phyloP scores from a whole-genome alignment of 2,797 vertebrate species.

The Nyctalus aviator region DNA sequence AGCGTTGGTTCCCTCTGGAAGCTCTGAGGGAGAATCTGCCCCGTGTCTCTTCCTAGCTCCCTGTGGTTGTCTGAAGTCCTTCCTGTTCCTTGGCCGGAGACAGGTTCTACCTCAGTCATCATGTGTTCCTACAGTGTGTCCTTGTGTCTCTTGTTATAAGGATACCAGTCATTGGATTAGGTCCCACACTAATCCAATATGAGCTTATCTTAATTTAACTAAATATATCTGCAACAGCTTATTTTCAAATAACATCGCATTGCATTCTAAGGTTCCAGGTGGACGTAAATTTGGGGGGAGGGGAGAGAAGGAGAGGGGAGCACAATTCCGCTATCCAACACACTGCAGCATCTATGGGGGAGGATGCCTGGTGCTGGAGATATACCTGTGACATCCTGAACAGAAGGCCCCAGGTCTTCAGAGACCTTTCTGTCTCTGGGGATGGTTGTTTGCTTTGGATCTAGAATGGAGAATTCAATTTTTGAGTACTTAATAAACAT shows the following conservation, averaged over 20 bases:
- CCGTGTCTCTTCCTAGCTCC: background rate
- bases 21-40: background rate
- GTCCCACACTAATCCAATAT: background rate
- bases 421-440: background rate
- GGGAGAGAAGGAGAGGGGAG: rapidly evolving
- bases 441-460: background rate
- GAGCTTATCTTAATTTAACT: background rate
- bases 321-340: background rate
- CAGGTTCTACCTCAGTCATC: background rate
- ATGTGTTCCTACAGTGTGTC: background rate
- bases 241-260: background rate
- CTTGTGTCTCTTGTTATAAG: background rate
- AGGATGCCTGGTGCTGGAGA: background rate
- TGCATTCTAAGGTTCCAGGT: background rate
- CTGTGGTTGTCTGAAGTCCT: rapidly evolving
- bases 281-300: background rate
- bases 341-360: rapidly evolving
- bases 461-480: background rate
- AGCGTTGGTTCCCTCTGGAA: background rate
- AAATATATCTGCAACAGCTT: background rate
- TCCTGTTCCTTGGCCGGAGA: background rate
- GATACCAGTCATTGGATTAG: background rate
- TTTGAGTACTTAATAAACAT: background rate
- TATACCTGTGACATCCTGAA: rapidly evolving
- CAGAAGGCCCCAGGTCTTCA: rapidly evolving